Conservation (phyloP, 1,140 invertebrate species). For the Whitmania pigra region DNA sequence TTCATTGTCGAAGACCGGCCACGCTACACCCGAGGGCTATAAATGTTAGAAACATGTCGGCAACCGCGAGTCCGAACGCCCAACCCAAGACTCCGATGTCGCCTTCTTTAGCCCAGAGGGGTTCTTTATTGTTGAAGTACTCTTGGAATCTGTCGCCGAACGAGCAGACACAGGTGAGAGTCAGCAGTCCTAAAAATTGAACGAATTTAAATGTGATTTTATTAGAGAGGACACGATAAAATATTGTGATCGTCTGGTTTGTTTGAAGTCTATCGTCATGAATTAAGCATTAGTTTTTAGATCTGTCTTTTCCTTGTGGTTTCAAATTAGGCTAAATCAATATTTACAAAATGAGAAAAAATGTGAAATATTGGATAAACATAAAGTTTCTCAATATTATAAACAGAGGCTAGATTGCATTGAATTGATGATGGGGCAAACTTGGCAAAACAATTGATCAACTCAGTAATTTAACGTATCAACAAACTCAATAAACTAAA, state of each 20-base stretch:
- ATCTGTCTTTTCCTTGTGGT: no score
- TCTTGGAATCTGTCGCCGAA: constrained; percentile 19
- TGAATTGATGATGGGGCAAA: no score
- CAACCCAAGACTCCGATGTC: constrained; percentile 19
- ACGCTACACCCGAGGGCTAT: constrained; percentile 10
- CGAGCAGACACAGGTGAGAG: constrained; percentile 4
- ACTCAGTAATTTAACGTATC: no score
- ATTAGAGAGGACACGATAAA: neutral
- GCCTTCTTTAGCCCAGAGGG: neutral
- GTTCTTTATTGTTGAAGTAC: constrained; percentile 23
- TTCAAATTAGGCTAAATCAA: no score
- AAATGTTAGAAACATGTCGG: constrained; percentile 15
- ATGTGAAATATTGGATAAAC: no score
- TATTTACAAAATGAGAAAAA: no score
- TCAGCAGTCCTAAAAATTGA: constrained; percentile 15
- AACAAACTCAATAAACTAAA: no score
- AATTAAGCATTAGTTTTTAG: no score
- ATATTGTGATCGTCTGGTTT: neutral
- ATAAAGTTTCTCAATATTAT: no score
- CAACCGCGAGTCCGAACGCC: constrained; percentile 18
- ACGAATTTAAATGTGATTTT: constrained; percentile 1
- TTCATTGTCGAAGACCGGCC: neutral
- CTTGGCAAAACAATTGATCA: no score
- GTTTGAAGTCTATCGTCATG: neutral
- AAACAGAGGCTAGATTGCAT: no score